Percentiles rank a stretch among this genome's conserved stretches.
These are phyloP conservation scores for Cyclina sinensis DNA, from an alignment of 1,140 invertebrate genomes.

Conservation along the genomic window DNA sequence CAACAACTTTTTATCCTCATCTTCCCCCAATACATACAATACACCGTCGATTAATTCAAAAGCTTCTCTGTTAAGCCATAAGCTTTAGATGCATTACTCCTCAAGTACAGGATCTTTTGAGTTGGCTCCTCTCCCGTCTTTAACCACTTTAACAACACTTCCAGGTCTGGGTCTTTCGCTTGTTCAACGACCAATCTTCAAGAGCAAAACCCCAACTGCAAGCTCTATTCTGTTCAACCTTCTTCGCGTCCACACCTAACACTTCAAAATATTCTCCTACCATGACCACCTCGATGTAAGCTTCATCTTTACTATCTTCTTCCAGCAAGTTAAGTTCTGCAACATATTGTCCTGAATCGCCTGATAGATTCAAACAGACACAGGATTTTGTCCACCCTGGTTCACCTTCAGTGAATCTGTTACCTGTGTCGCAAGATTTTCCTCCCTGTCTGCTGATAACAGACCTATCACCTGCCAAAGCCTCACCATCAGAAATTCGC, in stretches of 20 bases:
- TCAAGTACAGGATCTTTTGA: neutral
- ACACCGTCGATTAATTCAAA: constrained; percentile 18
- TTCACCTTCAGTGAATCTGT: constrained; percentile 13
- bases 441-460: neutral
- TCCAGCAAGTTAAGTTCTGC: neutral
- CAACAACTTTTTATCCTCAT: neutral
- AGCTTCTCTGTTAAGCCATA: neutral
- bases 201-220: constrained; percentile 33
- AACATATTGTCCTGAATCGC: constrained; percentile 3
- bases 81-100: neutral
- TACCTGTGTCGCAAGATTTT: neutral
- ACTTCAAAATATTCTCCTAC: neutral
- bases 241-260: neutral
- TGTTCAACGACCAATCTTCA: constrained; percentile 13
- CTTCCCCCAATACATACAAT: neutral
- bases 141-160: neutral
- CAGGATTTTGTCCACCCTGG: neutral
- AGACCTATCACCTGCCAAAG: neutral
- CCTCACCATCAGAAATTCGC: constrained; percentile 25
- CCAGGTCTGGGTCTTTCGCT: constrained; percentile 15
- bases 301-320: neutral
- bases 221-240: neutral
- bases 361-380: constrained; percentile 7
- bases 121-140: neutral
- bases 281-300: neutral